Evolutionary conservation across 2,888 invertebrate genomes (phyloP), one percentile per base, ranked within the genome.

Genomic region (Coelinius sp.): DNA sequence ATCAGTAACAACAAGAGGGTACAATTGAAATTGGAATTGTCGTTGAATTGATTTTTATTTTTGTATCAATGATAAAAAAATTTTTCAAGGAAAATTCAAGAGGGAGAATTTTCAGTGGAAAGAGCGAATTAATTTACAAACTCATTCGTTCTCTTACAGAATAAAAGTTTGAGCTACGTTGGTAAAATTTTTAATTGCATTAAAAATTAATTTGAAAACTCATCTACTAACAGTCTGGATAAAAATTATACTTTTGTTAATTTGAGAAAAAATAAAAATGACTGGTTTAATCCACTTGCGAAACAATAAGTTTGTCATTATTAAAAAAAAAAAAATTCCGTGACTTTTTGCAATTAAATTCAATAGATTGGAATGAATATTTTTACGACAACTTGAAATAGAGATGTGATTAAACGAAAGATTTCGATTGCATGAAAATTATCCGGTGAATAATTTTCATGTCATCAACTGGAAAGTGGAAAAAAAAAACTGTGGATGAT

Each of bases 1-100:
- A 59, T 59, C 59, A 35, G 35, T 20, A 14, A n/a, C 41, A 53
- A 59, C 35, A 35, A 59, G 35, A 59, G 59, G 17, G 5, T 17
- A 17, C 59, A 35, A 59, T 59, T 25, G 59, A 59, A 17, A 31
- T 31, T 31, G n/a, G 12, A 25, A 25, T 53, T 25, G 25, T 35
- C 35, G 35, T 7, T 59, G 17, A 59, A 59, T 27, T 59, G 35
- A 31, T 59, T 31, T 31, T 35, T 17, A 59, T 59, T 10, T 31
- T 35, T 14, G 31, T 17, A 35, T 49, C 17, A 41, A 41, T n/a
- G n/a, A 41, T 31, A 5, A 41, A 41, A 41, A 12, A 4, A 5
- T 41, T 41, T 38, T 12, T 2, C 2, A 41, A n/a, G n/a, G 41
- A 12, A n/a, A 41, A 41, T 10, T n/a, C n/a, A 10, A 41, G n/a